Conservation (phyloP, 2,888 invertebrate genomes). For the Holacanthella duospinosa region DNA sequence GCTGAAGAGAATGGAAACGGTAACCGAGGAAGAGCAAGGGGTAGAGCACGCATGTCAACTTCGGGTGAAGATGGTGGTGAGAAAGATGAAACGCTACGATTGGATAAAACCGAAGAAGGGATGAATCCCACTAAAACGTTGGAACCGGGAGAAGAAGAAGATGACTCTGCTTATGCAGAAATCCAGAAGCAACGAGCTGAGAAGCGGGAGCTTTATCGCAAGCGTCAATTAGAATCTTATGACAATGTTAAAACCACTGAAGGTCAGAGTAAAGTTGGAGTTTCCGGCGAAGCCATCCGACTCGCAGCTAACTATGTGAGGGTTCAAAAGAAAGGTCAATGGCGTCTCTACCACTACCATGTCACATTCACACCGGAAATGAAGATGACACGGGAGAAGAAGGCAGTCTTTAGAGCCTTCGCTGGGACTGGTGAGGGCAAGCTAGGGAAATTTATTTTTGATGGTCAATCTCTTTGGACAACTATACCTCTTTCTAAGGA, state of each 20-base stretch:
- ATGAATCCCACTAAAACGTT: no score
- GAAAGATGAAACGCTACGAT: not conserved
- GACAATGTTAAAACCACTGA: constrained; percentile 12
- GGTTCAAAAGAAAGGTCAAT: constrained; percentile 46
- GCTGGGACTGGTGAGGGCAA: not conserved
- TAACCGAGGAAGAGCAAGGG: not conserved
- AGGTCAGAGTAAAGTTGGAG: constrained; percentile 41
- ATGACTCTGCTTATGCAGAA: not conserved
- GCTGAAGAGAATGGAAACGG: not conserved
- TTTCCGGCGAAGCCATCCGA: constrained; percentile 45
- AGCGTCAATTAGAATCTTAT: not conserved
- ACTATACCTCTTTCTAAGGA: not conserved
- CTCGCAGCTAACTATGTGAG: constrained; percentile 60
- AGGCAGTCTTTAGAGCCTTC: not conserved
- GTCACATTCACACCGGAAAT: constrained; percentile 5
- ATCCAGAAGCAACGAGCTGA: not conserved
- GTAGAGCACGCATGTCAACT: not conserved
- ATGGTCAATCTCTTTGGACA: not conserved
- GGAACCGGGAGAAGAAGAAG: not conserved
- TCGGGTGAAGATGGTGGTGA: not conserved
- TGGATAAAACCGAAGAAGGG: not conserved
- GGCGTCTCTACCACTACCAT: constrained; percentile 8
- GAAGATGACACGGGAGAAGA: not conserved
- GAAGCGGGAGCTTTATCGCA: not conserved
- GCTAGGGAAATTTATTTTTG: constrained; percentile 2